Evolutionary conservation across 2,113 vertebrate genomes (phyloP), one percentile per base, ranked within the genome.

Genomic region (Notarius lentiginosus): DNA sequence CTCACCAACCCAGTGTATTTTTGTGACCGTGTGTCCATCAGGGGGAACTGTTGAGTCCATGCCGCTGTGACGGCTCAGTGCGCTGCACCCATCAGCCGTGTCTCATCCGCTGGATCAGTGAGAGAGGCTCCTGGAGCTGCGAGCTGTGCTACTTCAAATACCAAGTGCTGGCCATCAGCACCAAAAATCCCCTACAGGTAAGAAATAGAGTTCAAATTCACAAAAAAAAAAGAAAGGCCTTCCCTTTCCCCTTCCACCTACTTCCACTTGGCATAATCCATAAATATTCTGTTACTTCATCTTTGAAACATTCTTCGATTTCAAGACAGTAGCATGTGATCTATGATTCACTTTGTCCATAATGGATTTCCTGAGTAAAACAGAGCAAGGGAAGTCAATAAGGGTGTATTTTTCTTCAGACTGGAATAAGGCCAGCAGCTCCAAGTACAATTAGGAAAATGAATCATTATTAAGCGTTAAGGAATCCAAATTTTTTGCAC

Each of bases 61-160:
- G 97, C 86, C 96, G 97, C 58, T 98, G 97, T 22, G 95, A 95
- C 27, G 97, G 97, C 68, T 97, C 97, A 0, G 97, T 98, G 87
- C 96, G 97, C 89, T 97, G 96, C 92, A 98, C 97, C 17, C 97
- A 98, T 88, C 97, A 98, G 92, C 97, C 97, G 89, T 98, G 97
- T 91, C 95, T 98, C 90, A 97, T 98, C 92, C 96, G 97, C 90
- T 98, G 97, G 97, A 97, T 98, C 91, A 97, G 97, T 4, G 97
- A 98, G 89, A 93, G 97, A 49, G 97, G 97, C 14, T 98, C 97
- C 61, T 98, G 97, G 97, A 97, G 97, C 95, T 98, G 97, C 60
- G 97, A 98, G 91, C 96, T 98, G 76, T 98, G 97, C 92, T 98
- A 98, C 93, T 98, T 97, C 95, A 98, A 98, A 92, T 98, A 98